Evolutionary conservation across 2,888 invertebrate genomes (phyloP).

Genomic region (Campoplex nolae): DNA sequence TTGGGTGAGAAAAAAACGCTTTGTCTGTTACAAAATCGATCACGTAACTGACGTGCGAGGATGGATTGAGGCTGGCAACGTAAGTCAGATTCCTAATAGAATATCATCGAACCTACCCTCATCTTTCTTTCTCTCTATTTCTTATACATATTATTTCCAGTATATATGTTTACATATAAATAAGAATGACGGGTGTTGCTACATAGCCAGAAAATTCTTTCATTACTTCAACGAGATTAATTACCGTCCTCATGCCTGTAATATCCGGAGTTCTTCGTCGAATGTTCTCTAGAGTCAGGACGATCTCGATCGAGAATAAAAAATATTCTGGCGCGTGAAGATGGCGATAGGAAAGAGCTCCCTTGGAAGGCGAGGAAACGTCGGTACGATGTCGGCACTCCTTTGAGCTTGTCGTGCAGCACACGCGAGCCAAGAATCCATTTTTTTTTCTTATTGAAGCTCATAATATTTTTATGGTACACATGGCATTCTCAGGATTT

Average conservation of each 20-base stretch:
- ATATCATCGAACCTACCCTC: slow-evolving; percentile 56
- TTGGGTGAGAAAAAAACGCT: not conserved
- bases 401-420: slow-evolving; percentile 62
- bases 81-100: slow-evolving; percentile 52
- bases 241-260: slow-evolving; percentile 66
- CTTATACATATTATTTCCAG: not conserved
- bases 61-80: slow-evolving; percentile 47
- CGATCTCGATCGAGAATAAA: slow-evolving; percentile 41
- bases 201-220: slow-evolving; percentile 53
- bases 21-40: slow-evolving; percentile 25
- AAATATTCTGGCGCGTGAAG: slow-evolving; percentile 25
- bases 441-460: slow-evolving; percentile 34
- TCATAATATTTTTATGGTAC: slow-evolving; percentile 36
- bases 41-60: slow-evolving; percentile 25
- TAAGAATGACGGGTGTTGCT: slow-evolving; percentile 31
- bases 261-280: slow-evolving; percentile 65
- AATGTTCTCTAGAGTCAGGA: not conserved
- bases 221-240: slow-evolving; percentile 69
- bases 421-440: slow-evolving; percentile 42
- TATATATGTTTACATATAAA: not conserved
- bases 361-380: slow-evolving; percentile 63
- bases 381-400: slow-evolving; percentile 61
- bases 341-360: slow-evolving; percentile 52
- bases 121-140: slow-evolving; percentile 16
- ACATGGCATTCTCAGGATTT: slow-evolving; percentile 41